phyloP scores from a whole-genome alignment of 2,888 invertebrate genomes.

The Latheticus oryzae region DNA sequence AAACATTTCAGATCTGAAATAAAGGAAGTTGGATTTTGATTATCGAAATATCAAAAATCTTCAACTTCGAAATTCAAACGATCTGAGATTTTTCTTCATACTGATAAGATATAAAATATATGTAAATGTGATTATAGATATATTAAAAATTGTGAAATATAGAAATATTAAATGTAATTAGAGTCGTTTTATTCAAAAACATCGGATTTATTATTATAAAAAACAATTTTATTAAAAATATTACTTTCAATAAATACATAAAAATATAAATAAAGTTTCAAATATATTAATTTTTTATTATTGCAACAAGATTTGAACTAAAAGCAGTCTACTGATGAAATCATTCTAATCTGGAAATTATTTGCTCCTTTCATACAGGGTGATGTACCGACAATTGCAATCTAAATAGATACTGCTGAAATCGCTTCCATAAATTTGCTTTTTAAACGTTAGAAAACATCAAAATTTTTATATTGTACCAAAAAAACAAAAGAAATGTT shows the following conservation, averaged over 20 bases:
- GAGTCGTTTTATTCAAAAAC: background rate
- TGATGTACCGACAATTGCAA: no score
- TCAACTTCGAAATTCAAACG: slow-evolving; percentile 29
- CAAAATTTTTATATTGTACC: no score
- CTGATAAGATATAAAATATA: slow-evolving; percentile 57
- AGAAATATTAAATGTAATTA: slow-evolving; percentile 60
- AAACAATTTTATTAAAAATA: slow-evolving; percentile 47
- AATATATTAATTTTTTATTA: slow-evolving; percentile 50
- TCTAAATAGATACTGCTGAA: no score
- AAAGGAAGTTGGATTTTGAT: slow-evolving; percentile 11
- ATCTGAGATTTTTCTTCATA: slow-evolving; percentile 47
- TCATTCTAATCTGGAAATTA: no score
- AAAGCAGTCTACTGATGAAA: slow-evolving; percentile 43
- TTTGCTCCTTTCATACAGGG: no score
- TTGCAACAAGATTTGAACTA: slow-evolving; percentile 44
- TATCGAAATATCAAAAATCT: no score
- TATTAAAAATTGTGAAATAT: slow-evolving; percentile 64
- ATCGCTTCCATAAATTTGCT: no score
- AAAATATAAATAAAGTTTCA: slow-evolving; percentile 47
- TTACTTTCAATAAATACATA: slow-evolving; percentile 45
- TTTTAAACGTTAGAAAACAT: no score
- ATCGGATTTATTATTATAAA: slow-evolving; percentile 29
- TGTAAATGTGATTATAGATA: slow-evolving; percentile 64
- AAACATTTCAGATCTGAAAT: slow-evolving; percentile 43
- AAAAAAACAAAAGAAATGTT: no score